Evolutionary conservation across 2,888 invertebrate species (phyloP), one percentile per base, ranked within the genome.

Genomic region (Drosophila hamatofila): DNA sequence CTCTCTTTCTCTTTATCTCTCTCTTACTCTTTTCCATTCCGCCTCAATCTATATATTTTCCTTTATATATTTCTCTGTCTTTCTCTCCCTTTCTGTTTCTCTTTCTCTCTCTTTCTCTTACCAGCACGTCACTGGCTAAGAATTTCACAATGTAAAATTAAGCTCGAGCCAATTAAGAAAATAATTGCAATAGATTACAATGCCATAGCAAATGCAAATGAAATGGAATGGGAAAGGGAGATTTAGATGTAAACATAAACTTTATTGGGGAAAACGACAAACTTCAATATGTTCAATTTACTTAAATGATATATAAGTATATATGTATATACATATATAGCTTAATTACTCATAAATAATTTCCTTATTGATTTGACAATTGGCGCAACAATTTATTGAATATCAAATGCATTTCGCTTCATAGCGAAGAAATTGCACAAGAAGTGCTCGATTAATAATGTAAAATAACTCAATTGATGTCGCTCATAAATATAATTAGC

Each of bases 101-200:
- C 21, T 42, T 2, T 21, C 18, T 42, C 21, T 21, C 6, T 21
- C 12, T 12, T 12, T 42, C 12, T 12, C 12, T 23, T 25, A 0
- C 39, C 9, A 25, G 16, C 2, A n/a, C n/a, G n/a, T n/a, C n/a
- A n/a, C n/a, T n/a, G n/a, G 18, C 49, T n/a, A 30, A 49, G 18
- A 49, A 18, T 30, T 49, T n/a, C 12, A 16, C 25, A 30, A 30
- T 49, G 12, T 11, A n/a, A 44, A 57, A 44, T n/a, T 2, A 44
- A 57, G 23, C 44, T 57, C 2, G 23, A 14, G 9, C 56, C 33
- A 44, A 56, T 44, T 44, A 56, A n/a, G 41, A 16, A 44, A 44
- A 56, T 44, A 56, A 44, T 44, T 46, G 44, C 12, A 57, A 57
- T 35, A 35, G 44, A 35, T 12, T 3, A 57, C 35, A 57, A 46